phyloP scores from a whole-genome alignment of 2,888 invertebrate species.

The Tupiocoris notatus region DNA sequence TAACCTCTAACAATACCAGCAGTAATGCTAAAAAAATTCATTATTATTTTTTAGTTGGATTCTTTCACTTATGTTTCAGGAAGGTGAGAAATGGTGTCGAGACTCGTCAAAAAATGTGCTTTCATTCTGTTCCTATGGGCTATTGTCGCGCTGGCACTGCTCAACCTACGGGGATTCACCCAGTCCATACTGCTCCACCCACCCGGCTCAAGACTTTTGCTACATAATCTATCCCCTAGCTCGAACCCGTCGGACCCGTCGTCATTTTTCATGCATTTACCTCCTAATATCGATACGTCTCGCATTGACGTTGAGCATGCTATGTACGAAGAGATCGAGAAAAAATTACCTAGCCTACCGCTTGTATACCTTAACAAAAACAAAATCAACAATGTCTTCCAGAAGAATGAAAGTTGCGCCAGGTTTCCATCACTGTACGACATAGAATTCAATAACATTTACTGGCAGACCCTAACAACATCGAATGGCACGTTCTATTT shows the following conservation, averaged over 20 bases:
- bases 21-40: no score
- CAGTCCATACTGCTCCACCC: constrained; percentile 51
- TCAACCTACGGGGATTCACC: constrained; percentile 50
- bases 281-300: constrained; percentile 58
- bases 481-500: constrained; percentile 80
- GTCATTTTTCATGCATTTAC: constrained; percentile 11
- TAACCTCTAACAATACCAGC: no score
- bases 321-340: constrained; percentile 64
- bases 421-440: constrained; percentile 86
- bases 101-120: constrained; percentile 49
- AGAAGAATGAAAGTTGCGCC: constrained; percentile 73
- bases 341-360: constrained; percentile 78
- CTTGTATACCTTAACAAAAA: constrained; percentile 81
- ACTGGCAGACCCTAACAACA: constrained; percentile 84
- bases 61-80: constrained; percentile 17
- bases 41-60: no score
- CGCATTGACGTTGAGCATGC: constrained; percentile 64
- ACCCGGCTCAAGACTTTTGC: constrained; percentile 57
- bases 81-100: constrained; percentile 49
- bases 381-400: constrained; percentile 66
- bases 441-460: constrained; percentile 87
- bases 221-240: constrained; percentile 56
- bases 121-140: constrained; percentile 51
- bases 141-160: constrained; percentile 50
- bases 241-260: constrained; percentile 55